Evolutionary conservation across 2,888 invertebrate species (phyloP), one percentile per base, ranked within the genome.

Genomic region (Itoplectis maculator): DNA sequence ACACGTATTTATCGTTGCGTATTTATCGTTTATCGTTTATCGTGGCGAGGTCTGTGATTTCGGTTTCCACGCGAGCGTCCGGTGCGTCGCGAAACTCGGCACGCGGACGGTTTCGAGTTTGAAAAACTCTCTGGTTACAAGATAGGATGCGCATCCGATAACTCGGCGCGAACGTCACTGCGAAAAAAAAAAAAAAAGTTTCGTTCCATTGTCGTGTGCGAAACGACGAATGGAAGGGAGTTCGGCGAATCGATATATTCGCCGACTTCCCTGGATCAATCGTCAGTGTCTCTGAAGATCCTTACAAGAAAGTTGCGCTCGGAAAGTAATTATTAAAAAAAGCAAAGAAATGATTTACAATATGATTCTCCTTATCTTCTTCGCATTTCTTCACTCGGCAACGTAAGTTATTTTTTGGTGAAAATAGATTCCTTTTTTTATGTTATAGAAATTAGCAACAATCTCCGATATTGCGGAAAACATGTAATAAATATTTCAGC

Each of bases 51-150:
- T 72, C 45, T 18, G 70, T 75, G 15, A 23, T 20, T 15, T n/a
- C 2, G 8, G 0, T 40, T 59, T 15, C 4, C 23, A 18, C 7
- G 9, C 4, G 23, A 59, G 40, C 13, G 13, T 49, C 47, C 73
- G 73, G 45, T 73, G 59, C 73, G 42, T 37, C 35, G 56, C 13
- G 20, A 18, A 45, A 63, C 37, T 15, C 42, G 20, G n/a, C n/a
- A 45, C 65, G 42, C 6, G 45, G 65, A n/a, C n/a, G n/a, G 15
- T 11, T 18, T 37, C 20, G 35, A 40, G 49, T 73, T 73, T 73
- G n/a, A 35, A 18, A 73, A 73, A 61, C 49, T 29, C 73, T 73
- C 81, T 6, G 15, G 35, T 81, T 81, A 69, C 81, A 69, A 74
- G 47, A 56, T 69, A 68, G 72, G 40, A 61, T 73, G 42, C 5